These are phyloP conservation scores for Corvus hawaiiensis DNA, from an alignment of 2,113 vertebrate species.

Conservation along the genomic window DNA sequence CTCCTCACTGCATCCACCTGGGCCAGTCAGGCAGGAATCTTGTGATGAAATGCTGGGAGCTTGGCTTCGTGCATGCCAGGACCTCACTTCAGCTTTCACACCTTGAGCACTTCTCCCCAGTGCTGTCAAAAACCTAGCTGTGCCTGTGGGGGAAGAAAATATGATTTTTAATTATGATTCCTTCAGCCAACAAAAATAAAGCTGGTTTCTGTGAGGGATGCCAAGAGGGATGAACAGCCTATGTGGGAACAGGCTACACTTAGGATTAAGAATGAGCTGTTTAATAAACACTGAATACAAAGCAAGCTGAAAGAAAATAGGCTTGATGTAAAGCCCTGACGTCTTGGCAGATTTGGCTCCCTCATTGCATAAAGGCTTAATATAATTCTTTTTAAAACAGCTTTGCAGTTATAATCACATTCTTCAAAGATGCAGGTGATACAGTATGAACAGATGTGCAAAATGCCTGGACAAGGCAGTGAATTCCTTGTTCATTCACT, in stretches of 20 bases:
- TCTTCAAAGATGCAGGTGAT: background rate
- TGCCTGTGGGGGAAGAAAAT: conserved; percentile 55
- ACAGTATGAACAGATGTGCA: background rate
- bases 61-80: conserved; percentile 17
- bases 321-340: background rate
- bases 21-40: conserved; percentile 56
- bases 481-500: background rate
- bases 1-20: conserved; percentile 53
- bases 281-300: background rate
- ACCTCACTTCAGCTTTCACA: conserved; percentile 2
- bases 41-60: conserved; percentile 62
- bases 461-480: background rate
- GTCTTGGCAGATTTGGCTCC: background rate
- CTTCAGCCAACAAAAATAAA: background rate
- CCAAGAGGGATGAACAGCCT: background rate
- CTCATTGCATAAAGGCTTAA: background rate
- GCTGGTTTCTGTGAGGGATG: background rate
- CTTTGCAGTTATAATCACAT: background rate
- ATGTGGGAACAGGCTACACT: background rate
- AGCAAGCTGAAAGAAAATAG: background rate
- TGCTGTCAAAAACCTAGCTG: conserved; percentile 58
- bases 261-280: background rate
- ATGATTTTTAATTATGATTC: background rate
- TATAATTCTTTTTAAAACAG: background rate
- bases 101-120: conserved; percentile 57